Evolutionary conservation across 2,113 vertebrate genomes (phyloP).

Genomic region (Desmodus rotundus): DNA sequence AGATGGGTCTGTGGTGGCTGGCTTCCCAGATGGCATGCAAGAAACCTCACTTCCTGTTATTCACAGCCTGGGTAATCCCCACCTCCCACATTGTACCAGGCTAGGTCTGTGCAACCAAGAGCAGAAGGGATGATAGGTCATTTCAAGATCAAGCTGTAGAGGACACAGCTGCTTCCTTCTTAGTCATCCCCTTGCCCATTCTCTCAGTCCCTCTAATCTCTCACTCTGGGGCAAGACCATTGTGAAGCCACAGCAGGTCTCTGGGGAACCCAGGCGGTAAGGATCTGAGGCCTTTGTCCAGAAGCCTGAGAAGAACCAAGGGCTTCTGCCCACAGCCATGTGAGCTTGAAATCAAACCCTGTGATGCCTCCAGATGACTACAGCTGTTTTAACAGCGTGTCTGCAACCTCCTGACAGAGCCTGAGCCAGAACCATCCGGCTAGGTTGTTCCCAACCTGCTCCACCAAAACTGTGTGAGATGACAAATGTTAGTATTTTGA

Average conservation of each 20-base stretch:
- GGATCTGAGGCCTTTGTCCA: neutral
- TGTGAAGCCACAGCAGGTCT: neutral
- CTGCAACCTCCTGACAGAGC: neutral
- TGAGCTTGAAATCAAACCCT: neutral
- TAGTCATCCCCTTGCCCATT: neutral
- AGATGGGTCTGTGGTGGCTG: neutral
- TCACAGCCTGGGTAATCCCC: neutral
- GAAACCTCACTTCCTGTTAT: neutral
- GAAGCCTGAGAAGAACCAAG: neutral
- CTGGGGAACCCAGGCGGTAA: neutral
- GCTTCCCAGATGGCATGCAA: neutral
- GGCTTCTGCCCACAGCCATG: neutral
- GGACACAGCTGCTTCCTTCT: neutral
- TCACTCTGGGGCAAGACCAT: neutral
- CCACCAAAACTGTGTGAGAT: neutral
- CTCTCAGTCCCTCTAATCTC: neutral
- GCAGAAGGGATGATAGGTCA: fast-evolving
- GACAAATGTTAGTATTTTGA: neutral
- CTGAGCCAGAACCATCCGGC: neutral
- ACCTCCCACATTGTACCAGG: too few species aligned
- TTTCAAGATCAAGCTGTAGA: neutral
- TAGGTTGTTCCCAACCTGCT: neutral
- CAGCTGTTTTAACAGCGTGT: too few species aligned
- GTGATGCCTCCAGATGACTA: neutral
- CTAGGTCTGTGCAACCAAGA: neutral